Conservation (phyloP, 2,797 vertebrate genomes). For the Hozukius guyotensis region DNA sequence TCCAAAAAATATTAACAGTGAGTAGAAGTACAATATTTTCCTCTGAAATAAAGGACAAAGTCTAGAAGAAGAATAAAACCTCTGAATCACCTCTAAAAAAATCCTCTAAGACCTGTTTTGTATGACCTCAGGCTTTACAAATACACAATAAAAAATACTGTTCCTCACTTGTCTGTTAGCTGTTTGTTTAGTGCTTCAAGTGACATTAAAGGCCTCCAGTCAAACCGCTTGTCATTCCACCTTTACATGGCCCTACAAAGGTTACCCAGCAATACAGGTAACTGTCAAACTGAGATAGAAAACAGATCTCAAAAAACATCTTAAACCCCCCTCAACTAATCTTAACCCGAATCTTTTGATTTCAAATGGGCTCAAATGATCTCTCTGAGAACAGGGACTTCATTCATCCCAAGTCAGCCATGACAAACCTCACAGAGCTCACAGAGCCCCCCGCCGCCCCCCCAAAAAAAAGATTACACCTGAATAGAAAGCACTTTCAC, state of each 20-base stretch:
- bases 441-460: too few species aligned
- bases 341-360: background rate
- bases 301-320: background rate
- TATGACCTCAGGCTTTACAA: background rate
- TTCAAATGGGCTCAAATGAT: background rate
- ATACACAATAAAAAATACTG: background rate
- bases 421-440: background rate
- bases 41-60: background rate
- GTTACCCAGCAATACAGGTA: background rate
- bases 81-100: background rate
- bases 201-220: background rate
- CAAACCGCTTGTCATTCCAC: background rate
- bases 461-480: background rate
- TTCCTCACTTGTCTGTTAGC: background rate
- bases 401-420: conserved; percentile 10
- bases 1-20: background rate
- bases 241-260: background rate
- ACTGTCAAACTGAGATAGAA: background rate
- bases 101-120: background rate
- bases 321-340: background rate
- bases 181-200: background rate
- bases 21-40: background rate
- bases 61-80: background rate
- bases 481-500: background rate
- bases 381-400: conserved; percentile 13